Conservation (phyloP, 2,797 vertebrate species). For the Decapterus maruadsi region DNA sequence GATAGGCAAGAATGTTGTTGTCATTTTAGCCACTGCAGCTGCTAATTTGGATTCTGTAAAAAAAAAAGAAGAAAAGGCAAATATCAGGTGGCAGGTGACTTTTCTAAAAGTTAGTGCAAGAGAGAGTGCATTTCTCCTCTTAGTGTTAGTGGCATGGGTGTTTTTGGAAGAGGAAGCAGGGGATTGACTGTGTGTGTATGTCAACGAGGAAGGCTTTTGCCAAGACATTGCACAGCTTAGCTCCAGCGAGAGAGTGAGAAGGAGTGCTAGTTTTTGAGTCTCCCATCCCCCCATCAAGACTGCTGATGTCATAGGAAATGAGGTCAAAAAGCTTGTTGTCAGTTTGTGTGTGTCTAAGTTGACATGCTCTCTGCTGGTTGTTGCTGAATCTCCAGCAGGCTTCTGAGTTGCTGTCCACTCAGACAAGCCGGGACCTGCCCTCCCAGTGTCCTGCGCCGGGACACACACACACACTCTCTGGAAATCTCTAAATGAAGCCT, state of each 20-base stretch:
- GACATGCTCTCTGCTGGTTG: conserved; percentile 19
- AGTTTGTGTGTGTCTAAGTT: conserved; percentile 33
- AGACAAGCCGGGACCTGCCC: neutral
- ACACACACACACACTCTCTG: conserved; percentile 6
- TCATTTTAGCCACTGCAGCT: conserved; percentile 48
- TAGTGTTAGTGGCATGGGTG: conserved; percentile 15
- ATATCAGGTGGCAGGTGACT: conserved; percentile 25
- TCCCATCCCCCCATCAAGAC: conserved; percentile 80
- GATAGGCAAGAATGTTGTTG: conserved; percentile 52
- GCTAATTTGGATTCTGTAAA: conserved; percentile 21
- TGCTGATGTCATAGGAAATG: conserved; percentile 79
- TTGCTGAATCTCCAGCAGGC: conserved; percentile 9
- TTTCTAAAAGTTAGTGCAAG: conserved; percentile 39
- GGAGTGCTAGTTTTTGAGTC: conserved; percentile 63
- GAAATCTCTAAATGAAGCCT: neutral
- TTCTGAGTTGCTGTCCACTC: conserved; percentile 4
- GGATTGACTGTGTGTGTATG: conserved; percentile 61
- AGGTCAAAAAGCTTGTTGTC: conserved; percentile 68
- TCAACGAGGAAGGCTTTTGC: conserved; percentile 57
- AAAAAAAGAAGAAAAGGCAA: neutral
- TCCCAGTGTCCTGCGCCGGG: neutral
- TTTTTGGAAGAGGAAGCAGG: conserved; percentile 57
- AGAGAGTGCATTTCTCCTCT: conserved; percentile 14
- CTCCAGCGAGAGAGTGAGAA: conserved; percentile 29
- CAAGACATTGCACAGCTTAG: conserved; percentile 61